phyloP scores from a whole-genome alignment of 1,140 invertebrate genomes.

The Cyphomyrmex costatus region DNA sequence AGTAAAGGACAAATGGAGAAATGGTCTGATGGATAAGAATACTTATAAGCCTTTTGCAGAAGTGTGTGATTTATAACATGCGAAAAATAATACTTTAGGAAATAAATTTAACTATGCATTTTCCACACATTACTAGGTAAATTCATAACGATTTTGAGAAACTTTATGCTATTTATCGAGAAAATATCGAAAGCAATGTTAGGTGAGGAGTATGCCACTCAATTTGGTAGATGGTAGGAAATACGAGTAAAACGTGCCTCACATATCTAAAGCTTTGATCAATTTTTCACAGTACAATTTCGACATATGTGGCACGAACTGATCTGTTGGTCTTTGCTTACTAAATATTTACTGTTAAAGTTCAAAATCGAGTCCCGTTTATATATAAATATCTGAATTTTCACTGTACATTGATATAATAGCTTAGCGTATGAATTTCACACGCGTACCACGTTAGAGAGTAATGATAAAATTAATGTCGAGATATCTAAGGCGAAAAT shows the following conservation, averaged over 20 bases:
- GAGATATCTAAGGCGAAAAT: conserved; percentile 1
- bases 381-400: conserved; percentile 21
- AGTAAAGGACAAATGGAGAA: conserved; percentile 70
- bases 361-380: conserved; percentile 4
- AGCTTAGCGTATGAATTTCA: neutral
- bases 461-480: conserved; percentile 59
- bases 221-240: conserved; percentile 43
- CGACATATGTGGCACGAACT: neutral
- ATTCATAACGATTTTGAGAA: conserved; percentile 8
- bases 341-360: neutral
- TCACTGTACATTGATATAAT: conserved; percentile 13
- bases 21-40: conserved; percentile 62
- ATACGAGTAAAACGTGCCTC: conserved; percentile 33
- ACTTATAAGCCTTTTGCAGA: conserved; percentile 50
- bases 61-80: conserved; percentile 53
- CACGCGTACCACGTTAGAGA: neutral
- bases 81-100: neutral
- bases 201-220: conserved; percentile 40
- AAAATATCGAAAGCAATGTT: neutral
- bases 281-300: conserved; percentile 56
- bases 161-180: neutral
- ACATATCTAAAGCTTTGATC: conserved; percentile 38
- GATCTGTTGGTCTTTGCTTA: neutral
- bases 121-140: neutral
- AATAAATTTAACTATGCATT: conserved; percentile 10